These are phyloP conservation scores for Tychaedon coryphoeus DNA, from an alignment of 2,113 vertebrate species.

Conservation along the genomic window DNA sequence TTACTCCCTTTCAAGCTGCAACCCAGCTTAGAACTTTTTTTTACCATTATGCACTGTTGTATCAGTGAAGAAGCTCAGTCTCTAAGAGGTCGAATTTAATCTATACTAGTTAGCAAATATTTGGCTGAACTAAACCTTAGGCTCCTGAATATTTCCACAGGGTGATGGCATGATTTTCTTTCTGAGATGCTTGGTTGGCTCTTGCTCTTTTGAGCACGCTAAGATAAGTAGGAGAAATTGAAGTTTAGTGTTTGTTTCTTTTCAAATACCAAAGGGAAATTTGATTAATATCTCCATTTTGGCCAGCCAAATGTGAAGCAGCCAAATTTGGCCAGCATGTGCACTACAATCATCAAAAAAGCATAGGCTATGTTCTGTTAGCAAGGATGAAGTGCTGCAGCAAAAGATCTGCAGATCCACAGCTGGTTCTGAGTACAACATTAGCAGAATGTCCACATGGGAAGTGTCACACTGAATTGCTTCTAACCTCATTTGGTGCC, in stretches of 20 bases:
- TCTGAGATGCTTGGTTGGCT: background rate
- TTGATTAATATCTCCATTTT: background rate
- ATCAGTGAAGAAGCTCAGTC: background rate
- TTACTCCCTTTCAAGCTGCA: background rate
- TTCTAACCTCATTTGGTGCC: background rate
- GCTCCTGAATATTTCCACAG: background rate
- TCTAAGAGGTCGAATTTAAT: background rate
- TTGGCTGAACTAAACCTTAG: background rate
- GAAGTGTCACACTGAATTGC: background rate
- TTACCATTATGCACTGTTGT: background rate
- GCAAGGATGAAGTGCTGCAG: background rate
- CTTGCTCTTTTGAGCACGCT: background rate
- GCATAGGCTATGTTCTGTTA: background rate
- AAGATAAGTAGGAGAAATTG: background rate
- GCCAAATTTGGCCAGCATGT: background rate
- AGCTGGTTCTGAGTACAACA: fast-evolving
- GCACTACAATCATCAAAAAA: background rate
- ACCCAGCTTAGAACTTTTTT: background rate
- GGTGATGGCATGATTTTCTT: background rate
- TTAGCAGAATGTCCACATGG: background rate
- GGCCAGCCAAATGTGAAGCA: background rate
- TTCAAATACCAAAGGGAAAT: background rate
- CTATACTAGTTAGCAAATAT: background rate
- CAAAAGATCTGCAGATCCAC: background rate
- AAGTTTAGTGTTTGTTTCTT: background rate